These are phyloP conservation scores for Dascyllus trimaculatus DNA, from an alignment of 2,113 vertebrate species.

Conservation along the genomic window DNA sequence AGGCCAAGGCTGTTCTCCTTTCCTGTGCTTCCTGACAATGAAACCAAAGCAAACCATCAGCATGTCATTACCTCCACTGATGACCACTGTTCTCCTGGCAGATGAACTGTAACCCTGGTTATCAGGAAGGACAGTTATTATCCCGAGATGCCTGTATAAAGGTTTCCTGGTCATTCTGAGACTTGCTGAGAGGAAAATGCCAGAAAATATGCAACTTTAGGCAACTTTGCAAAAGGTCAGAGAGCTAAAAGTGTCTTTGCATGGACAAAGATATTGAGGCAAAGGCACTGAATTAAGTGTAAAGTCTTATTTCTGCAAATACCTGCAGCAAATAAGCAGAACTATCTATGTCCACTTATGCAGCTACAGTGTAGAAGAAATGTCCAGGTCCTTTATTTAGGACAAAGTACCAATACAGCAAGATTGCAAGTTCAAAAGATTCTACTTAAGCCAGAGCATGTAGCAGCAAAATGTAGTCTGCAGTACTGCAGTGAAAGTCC, in stretches of 20 bases:
- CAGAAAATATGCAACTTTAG: not conserved
- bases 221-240: not conserved
- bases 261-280: not conserved
- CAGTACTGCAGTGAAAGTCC: too few species aligned
- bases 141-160: not conserved
- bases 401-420: too few species aligned
- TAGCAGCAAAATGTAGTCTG: too few species aligned
- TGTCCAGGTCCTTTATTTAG: too few species aligned
- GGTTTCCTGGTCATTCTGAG: not conserved
- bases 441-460: too few species aligned
- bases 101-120: conserved; percentile 21
- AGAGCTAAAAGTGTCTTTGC: not conserved
- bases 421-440: too few species aligned
- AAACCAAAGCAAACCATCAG: conserved; percentile 28
- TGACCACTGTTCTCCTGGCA: conserved; percentile 28
- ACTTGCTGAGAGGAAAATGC: not conserved
- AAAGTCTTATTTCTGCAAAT: not conserved
- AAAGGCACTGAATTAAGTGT: not conserved
- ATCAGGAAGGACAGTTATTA: not conserved
- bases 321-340: not conserved
- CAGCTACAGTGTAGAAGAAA: not conserved
- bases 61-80: conserved; percentile 32
- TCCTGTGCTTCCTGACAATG: conserved; percentile 46
- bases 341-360: not conserved
- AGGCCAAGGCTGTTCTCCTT: conserved; percentile 43